Percentiles rank a stretch among this genome's conserved stretches.
These are phyloP conservation scores for Andinoacara biseriatus DNA, from an alignment of 2,113 vertebrate genomes.

Conservation along the genomic window DNA sequence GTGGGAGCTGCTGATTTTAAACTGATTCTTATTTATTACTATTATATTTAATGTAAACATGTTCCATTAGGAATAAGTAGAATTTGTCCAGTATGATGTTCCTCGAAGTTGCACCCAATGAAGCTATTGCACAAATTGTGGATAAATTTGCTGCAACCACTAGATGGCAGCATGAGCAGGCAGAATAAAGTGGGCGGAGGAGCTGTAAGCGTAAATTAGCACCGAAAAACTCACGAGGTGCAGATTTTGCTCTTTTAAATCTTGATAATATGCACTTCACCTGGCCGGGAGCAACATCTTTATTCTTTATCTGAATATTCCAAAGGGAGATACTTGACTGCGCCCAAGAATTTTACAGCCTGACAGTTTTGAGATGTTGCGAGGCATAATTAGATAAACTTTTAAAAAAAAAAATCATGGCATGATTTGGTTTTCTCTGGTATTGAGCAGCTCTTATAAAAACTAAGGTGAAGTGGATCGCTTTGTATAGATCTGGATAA, in stretches of 20 bases:
- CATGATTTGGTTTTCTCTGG: background rate
- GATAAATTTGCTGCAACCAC: background rate
- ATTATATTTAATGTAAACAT: background rate
- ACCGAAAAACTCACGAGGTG: background rate
- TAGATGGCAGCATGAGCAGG: conserved; percentile 8
- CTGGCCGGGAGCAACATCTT: background rate
- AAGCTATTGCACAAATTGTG: background rate
- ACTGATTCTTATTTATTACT: background rate
- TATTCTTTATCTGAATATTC: background rate
- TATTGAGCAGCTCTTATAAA: conserved; percentile 9
- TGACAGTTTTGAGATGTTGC: conserved; percentile 20
- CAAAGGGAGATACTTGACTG: background rate
- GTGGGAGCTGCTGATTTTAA: background rate
- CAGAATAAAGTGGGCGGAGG: background rate
- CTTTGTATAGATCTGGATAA: conserved; percentile 39
- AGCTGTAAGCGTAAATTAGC: background rate
- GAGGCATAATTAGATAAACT: background rate
- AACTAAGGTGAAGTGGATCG: background rate
- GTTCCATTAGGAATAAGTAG: background rate
- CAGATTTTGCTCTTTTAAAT: background rate
- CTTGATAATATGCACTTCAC: background rate
- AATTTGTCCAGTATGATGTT: background rate
- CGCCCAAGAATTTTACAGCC: background rate
- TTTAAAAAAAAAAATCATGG: background rate
- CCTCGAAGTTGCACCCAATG: background rate